phyloP scores from a whole-genome alignment of 2,888 invertebrate species.

The Hirtodrosophila histrioides region DNA sequence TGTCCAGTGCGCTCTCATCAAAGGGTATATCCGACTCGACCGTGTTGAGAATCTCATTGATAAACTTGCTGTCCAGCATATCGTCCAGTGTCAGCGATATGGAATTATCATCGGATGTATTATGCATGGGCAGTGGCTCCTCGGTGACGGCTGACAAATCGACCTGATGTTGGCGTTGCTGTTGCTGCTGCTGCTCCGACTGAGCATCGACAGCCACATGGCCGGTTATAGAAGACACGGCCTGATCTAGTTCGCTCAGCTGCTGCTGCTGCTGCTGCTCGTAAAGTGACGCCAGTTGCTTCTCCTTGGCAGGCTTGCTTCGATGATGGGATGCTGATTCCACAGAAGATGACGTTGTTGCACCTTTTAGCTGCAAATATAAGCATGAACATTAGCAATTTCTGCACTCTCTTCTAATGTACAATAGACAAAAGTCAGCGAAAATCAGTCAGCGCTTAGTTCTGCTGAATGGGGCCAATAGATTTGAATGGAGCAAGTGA shows the following conservation, averaged over 20 bases:
- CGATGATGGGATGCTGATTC: slow-evolving; percentile 53
- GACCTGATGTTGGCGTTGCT: slow-evolving; percentile 48
- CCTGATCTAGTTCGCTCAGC: slow-evolving; percentile 74
- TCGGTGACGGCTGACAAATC: slow-evolving; percentile 48
- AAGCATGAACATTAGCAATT: background rate
- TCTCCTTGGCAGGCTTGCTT: slow-evolving; percentile 61
- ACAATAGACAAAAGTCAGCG: no score
- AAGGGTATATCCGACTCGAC: slow-evolving; percentile 77
- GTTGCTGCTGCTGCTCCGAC: slow-evolving; percentile 30
- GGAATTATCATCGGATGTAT: slow-evolving; percentile 81
- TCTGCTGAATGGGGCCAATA: no score
- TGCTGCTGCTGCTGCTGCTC: slow-evolving; percentile 56
- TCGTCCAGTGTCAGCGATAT: slow-evolving; percentile 81
- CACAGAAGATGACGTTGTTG: slow-evolving; percentile 8
- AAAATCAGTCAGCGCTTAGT: no score
- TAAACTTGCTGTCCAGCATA: slow-evolving; percentile 82
- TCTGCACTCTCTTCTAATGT: background rate
- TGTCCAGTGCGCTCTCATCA: slow-evolving; percentile 80
- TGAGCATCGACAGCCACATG: slow-evolving; percentile 37
- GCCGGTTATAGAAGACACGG: slow-evolving; percentile 80
- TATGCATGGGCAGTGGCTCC: slow-evolving; percentile 67
- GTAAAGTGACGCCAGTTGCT: slow-evolving; percentile 43
- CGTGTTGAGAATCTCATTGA: slow-evolving; percentile 82
- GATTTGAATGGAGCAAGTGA: no score
- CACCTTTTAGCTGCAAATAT: slow-evolving; percentile 50